These are phyloP conservation scores for Drosophila kurseongensis DNA, from an alignment of 1,140 invertebrate genomes.

Conservation along the genomic window DNA sequence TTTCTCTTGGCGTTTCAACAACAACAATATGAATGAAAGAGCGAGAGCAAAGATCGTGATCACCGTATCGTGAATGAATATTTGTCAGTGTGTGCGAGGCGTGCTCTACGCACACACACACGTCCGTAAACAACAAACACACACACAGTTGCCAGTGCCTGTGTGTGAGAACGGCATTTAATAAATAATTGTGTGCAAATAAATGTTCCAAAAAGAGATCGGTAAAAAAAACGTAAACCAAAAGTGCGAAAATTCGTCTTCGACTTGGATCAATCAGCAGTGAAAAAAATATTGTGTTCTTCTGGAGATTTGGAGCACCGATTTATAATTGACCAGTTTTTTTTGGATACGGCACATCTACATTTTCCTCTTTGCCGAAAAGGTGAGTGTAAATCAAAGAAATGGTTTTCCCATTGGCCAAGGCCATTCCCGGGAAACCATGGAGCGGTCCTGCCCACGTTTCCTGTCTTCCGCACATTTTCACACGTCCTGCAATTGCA, in stretches of 20 bases:
- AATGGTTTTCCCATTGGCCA: constrained; percentile 39
- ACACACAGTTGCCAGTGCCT: constrained; percentile 4
- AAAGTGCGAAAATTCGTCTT: constrained; percentile 29
- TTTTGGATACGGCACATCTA: constrained; percentile 24
- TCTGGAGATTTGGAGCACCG: constrained; percentile 7
- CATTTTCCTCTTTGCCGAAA: constrained; percentile 18
- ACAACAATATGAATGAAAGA: constrained; percentile 56
- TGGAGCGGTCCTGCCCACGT: constrained; percentile 33
- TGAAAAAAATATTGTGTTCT: constrained; percentile 5
- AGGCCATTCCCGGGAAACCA: constrained; percentile 42
- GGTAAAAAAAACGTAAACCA: constrained; percentile 18
- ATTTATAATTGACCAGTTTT: not conserved
- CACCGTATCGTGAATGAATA: constrained; percentile 76
- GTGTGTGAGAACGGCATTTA: constrained; percentile 45
- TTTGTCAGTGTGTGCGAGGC: constrained; percentile 65
- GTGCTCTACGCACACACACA: constrained; percentile 31
- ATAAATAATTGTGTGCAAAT: constrained; percentile 49
- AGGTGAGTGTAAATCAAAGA: constrained; percentile 23
- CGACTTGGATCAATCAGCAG: constrained; percentile 30
- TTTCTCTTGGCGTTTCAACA: constrained; percentile 69
- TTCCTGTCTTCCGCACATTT: constrained; percentile 74
- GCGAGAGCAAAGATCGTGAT: constrained; percentile 72
- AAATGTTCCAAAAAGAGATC: constrained; percentile 34
- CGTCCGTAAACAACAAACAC: constrained; percentile 23
- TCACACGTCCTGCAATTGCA: constrained; percentile 75